Base-by-base conservation (phyloP, 2,113 vertebrate species). In the Hyperopisus bebe region DNA sequence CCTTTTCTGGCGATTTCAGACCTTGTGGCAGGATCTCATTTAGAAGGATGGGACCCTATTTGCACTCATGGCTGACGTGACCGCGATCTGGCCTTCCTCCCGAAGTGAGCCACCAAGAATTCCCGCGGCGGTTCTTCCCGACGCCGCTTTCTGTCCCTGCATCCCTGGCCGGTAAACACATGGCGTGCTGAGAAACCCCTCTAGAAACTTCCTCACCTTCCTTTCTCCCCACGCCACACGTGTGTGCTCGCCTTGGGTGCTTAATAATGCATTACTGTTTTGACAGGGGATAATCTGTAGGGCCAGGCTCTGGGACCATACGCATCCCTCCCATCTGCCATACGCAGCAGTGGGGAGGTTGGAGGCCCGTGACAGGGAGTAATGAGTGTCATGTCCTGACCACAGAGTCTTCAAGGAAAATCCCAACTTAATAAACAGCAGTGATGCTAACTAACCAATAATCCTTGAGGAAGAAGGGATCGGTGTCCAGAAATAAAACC, bases 261-360 rank as follows among this genome's bases (percentile, higher is more conserved):
- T 90, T 93, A 93, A 90, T 92, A 94, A 91, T 92, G 90, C 15
- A 91, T 86, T 17, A 88, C 77, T 94, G 92, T 92, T 87, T 93
- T 92, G 27, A 93, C 58, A 91, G 74, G 80, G 55, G 39, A 87
- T 87, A 66, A 90, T 66, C 48, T 86, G 90, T 90, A 88, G 90
- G 91, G 84, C 87, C 90, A 50, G 88, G 88, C 89, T 90, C 90
- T 91, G 88, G 82, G 82, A 44, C 44, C 24, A 7, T 84, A 24
- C 89, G 90, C 92, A 91, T 89, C 92, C 90, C 91, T 91, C 90
- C 35, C 85, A 77, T 47, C 27, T 74, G 85, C 35, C 35, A 24
- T 42, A 24, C 7, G 2, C 46, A 19, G 42, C 55, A 50, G 84
- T 44, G 24, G 47, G n/a, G 48, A 27, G 58, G 5, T 27, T 31